phyloP scores from a whole-genome alignment of 2,113 vertebrate genomes.

The Heloderma charlesbogerti region DNA sequence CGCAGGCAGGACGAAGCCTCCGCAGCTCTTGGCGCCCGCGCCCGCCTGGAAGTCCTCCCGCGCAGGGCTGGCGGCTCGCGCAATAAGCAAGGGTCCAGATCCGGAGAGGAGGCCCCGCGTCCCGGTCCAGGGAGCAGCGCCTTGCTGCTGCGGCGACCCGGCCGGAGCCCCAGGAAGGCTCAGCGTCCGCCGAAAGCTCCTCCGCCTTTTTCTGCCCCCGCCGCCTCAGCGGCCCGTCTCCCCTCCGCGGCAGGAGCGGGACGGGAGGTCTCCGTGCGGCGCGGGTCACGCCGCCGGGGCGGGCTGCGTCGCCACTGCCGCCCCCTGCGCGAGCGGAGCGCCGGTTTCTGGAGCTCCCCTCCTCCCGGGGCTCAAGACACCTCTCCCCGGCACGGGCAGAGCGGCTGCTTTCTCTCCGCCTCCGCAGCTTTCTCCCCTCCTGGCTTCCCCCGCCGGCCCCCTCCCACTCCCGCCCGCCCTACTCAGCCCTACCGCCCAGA shows the following conservation, averaged over 20 bases:
- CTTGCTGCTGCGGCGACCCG: not conserved
- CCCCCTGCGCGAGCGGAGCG: not conserved
- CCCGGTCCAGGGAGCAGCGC: not conserved
- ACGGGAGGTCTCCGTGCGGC: not conserved
- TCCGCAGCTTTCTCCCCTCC: slow-evolving; percentile 10
- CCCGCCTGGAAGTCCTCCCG: not conserved
- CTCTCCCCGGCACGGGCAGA: slow-evolving; percentile 11
- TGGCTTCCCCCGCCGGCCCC: not conserved
- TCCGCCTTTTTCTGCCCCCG: not conserved
- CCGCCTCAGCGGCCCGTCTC: not conserved
- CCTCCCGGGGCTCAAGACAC: not conserved
- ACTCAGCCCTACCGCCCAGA: not conserved
- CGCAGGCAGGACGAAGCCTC: not conserved
- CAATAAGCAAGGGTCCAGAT: not conserved
- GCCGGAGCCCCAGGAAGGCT: not conserved
- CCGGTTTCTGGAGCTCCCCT: not conserved
- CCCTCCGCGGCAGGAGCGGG: not conserved
- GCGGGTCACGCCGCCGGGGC: not conserved
- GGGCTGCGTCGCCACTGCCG: not conserved
- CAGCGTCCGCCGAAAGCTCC: slow-evolving; percentile 12
- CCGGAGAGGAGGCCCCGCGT: not conserved
- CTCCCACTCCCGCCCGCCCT: slow-evolving; percentile 3
- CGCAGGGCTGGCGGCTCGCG: not conserved
- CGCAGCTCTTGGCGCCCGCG: not conserved
- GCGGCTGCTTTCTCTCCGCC: slow-evolving; percentile 2